Evolutionary conservation across 2,888 invertebrate genomes (phyloP), one percentile per base, ranked within the genome.

Genomic region (Ptilodon capucinus): DNA sequence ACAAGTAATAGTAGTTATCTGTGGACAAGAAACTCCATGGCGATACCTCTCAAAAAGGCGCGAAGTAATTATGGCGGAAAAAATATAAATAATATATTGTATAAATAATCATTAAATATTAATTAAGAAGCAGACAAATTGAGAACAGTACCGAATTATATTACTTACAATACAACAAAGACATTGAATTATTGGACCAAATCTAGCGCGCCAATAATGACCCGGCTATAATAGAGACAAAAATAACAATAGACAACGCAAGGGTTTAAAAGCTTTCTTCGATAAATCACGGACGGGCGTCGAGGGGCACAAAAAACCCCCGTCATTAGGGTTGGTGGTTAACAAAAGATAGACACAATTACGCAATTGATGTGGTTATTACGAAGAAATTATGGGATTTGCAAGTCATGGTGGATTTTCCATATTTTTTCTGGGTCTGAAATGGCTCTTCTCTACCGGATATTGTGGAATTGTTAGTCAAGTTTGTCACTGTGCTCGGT

Each of bases 261-360:
- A 88, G 89, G 89, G 90, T 85, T 89, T 90, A 90, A 90, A 80
- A 88, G 89, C 90, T 86, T 89, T 89, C 87, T 80, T 78, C 75
- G 71, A 90, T 90, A 89, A 90, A 90, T 89, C 89, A 89, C 81
- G 59, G 46, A 59, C 44, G 57, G 59, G 64, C 62, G 68, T 44
- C 39, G 60, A 57, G 60, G 56, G 65, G 56, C 54, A 50, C 57
- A 64, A 59, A 60, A 58, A 62, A 54, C 45, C 54, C 54, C 54
- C 40, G 47, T 40, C 47, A 48, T 55, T 56, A 60, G 64, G 64
- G 46, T 51, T 68, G 41, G n/a, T 18, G 13, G 38, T 53, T 51
- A 58, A 67, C 77, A 79, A 82, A 69, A 74, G 74, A 81, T 46
- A 79, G 79, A 86, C 75, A 78, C 76, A 85, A 86, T 85, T 86